Evolutionary conservation across 2,888 invertebrate genomes (phyloP), one percentile per base, ranked within the genome.

Genomic region (Eupsilia transversa): DNA sequence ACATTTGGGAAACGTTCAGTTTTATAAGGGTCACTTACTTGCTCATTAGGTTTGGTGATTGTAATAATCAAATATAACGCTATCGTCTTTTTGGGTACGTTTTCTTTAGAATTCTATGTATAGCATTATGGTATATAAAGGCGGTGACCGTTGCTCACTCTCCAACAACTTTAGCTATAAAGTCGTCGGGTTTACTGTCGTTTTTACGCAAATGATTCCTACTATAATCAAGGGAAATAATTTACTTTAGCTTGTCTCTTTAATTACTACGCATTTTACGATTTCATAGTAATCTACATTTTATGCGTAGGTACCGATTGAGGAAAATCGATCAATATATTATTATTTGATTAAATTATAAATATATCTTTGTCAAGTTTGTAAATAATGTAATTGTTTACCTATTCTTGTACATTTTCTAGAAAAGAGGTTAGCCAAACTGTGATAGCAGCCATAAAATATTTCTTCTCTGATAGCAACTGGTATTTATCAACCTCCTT

Each of bases 241-340:
- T 63, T 77, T 60, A 68, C 52, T 57, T 72, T 43, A 35, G 46
- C 14, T 54, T 70, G 52, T 57, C 46, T 35, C 30, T 67, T 56
- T 65, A 61, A 66, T 73, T 63, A 67, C 54, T 38, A 59, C 69
- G 41, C 54, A 68, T 57, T 65, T 83, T 65, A 73, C 59, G 41
- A 71, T 60, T 63, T 70, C 38, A 30, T 60, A 60, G 23, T 56
- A 68, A 69, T 79, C 49, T 49, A 17, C 35, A 38, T 38, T 59
- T 49, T 33, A 6, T 59, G 20, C 43, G 7, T 52, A 27, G 7
- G 17, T 12, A 54, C 30, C 41, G 10, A 30, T 68, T 54, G 46
- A 69, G 68, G 72, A 80, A 83, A 83, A 69, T 30, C 12, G 43
- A 63, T 78, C 35, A 61, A 65, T 38, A 20, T 77, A 60, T 43